phyloP scores from a whole-genome alignment of 2,888 invertebrate genomes.

The Masnerella sp. region DNA sequence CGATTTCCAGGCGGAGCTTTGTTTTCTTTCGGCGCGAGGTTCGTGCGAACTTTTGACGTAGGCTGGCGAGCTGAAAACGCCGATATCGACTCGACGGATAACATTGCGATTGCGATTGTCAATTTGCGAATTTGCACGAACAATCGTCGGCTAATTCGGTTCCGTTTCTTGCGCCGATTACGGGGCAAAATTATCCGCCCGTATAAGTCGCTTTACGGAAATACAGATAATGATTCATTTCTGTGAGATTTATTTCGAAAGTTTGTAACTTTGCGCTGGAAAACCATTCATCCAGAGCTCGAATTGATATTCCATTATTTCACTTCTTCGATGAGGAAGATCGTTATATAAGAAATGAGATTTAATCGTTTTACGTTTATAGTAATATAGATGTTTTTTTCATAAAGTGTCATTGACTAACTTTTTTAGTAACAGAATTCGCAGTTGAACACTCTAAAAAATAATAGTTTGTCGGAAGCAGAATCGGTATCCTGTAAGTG shows the following conservation, averaged over 20 bases:
- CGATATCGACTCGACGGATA: slow-evolving; percentile 14
- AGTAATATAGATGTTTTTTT: no score
- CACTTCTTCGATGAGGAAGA: slow-evolving; percentile 1
- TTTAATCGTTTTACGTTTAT: no score
- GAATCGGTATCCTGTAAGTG: no score
- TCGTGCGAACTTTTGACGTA: slow-evolving; percentile 19
- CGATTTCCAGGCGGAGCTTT: slow-evolving; percentile 15
- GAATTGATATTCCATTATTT: slow-evolving; percentile 6
- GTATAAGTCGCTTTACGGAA: not conserved
- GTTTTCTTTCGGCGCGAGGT: slow-evolving; percentile 23
- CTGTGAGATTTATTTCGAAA: slow-evolving; percentile 15
- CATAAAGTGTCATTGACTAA: no score
- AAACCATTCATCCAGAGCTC: slow-evolving; percentile 1
- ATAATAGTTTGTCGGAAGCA: no score
- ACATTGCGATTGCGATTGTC: not conserved
- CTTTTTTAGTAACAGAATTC: no score
- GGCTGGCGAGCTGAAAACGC: not conserved
- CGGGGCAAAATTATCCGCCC: not conserved
- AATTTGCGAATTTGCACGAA: slow-evolving; percentile 11
- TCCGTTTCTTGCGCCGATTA: not conserved
- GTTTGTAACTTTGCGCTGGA: not conserved
- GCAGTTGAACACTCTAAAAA: no score
- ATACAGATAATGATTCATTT: slow-evolving; percentile 9
- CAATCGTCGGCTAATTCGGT: slow-evolving; percentile 1
- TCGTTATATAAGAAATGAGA: no score